Evolutionary conservation across 1,140 invertebrate genomes (phyloP), one percentile per base, ranked within the genome.

Genomic region (Zeugodacus cucurbitae): DNA sequence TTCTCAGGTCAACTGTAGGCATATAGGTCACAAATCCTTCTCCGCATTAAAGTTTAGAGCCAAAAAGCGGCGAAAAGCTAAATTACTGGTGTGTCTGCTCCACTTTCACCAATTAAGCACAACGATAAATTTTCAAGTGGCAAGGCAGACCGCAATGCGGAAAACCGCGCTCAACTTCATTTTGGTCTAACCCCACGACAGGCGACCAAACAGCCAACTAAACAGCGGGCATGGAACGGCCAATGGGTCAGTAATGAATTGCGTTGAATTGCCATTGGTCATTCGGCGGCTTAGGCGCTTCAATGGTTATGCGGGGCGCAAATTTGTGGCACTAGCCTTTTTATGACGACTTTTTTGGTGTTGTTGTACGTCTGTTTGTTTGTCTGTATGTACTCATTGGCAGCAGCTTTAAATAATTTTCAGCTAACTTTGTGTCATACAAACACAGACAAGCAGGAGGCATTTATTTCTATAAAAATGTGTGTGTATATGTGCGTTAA

Each of bases 221-320:
- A 29, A 29, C 32, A 48, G 37, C 34, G n/a, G 37, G 41, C 41
- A 48, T 29, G 44, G 37, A 6, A n/a, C 74, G 74, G 37, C 26
- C 74, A 82, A 41, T 82, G 74, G 74, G 74, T 44, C 41, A 82
- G 74, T 82, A 82, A 82, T 82, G 74, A 82, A 82, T 82, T 54
- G 74, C 74, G 74, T 82, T 48, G 74, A 82, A 44, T 82, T 82
- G 74, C 74, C 41, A 14, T 82, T 82, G 74, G 74, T 82, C 41
- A 82, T 48, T 48, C 26, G 17, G 41, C 41, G 41, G 44, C 74
- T 82, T 82, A 29, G 74, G 11, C 41, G 74, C 74, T 82, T 54
- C 22, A 82, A 48, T 82, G 74, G 74, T 26, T 82, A 48, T 82
- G 7, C 37, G 74, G 74, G n/a, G 41, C 74, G 74, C 26, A 78